Evolutionary conservation across 2,888 invertebrate species (phyloP).

Genomic region (Andricus curvator): DNA sequence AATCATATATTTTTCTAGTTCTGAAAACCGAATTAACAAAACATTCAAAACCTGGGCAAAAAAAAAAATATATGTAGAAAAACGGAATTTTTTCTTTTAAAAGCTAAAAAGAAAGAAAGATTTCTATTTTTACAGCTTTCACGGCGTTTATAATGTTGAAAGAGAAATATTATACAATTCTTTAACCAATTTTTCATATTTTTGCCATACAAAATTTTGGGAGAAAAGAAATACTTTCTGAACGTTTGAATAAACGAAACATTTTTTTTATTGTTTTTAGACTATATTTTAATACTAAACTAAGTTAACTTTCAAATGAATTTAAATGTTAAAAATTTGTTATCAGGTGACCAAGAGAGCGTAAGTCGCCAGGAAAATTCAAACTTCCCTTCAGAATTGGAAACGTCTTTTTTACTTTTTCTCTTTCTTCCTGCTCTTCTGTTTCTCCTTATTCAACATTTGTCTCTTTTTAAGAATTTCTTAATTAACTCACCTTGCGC

Average conservation of each 20-base stretch:
- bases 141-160: not conserved
- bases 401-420: not conserved
- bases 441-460: not conserved
- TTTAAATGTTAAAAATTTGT: not conserved
- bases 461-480: not conserved
- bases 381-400: not conserved
- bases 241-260: too few species aligned
- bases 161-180: too few species aligned
- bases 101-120: not conserved
- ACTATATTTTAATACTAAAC: too few species aligned
- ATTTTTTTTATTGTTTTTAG: too few species aligned
- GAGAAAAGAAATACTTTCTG: too few species aligned
- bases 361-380: not conserved
- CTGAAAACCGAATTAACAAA: too few species aligned
- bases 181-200: too few species aligned
- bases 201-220: too few species aligned
- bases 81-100: not conserved
- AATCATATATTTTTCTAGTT: too few species aligned
- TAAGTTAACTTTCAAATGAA: not conserved
- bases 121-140: not conserved
- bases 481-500: conserved; percentile 89
- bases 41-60: not conserved
- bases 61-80: not conserved
- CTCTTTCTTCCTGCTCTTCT: not conserved
- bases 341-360: not conserved